These are phyloP conservation scores for Tragopan temminckii DNA, from an alignment of 2,797 vertebrate species.

Conservation along the genomic window DNA sequence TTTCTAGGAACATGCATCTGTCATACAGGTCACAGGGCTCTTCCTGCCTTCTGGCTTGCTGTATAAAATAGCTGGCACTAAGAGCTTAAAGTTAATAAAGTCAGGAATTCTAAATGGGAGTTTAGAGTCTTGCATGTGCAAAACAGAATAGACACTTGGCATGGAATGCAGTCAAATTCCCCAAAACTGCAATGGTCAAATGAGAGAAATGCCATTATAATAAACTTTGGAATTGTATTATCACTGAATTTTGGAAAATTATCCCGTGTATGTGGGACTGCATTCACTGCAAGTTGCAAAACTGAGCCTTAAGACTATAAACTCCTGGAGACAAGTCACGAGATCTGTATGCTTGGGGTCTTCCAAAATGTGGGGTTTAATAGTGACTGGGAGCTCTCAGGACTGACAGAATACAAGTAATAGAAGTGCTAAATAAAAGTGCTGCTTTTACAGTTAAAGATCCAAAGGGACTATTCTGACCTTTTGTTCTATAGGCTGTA, in stretches of 20 bases:
- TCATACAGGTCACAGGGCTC: not conserved
- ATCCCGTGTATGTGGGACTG: not conserved
- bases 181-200: not conserved
- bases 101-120: not conserved
- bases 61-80: not conserved
- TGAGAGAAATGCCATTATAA: not conserved
- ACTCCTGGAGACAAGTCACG: not conserved
- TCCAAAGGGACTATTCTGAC: not conserved
- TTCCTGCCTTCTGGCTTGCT: not conserved
- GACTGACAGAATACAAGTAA: not conserved
- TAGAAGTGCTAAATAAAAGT: not conserved
- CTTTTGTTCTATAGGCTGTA: not conserved
- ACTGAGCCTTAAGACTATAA: not conserved
- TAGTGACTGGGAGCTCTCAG: not conserved
- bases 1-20: not conserved
- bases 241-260: not conserved
- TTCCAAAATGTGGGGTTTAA: not conserved
- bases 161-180: not conserved
- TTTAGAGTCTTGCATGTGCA: not conserved
- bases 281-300: not conserved
- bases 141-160: slow-evolving; percentile 7
- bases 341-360: not conserved
- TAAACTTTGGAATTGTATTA: not conserved
- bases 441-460: not conserved
- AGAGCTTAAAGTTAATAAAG: slow-evolving; percentile 11